phyloP scores from a whole-genome alignment of 1,140 invertebrate genomes.

The Neuroterus valhalla region DNA sequence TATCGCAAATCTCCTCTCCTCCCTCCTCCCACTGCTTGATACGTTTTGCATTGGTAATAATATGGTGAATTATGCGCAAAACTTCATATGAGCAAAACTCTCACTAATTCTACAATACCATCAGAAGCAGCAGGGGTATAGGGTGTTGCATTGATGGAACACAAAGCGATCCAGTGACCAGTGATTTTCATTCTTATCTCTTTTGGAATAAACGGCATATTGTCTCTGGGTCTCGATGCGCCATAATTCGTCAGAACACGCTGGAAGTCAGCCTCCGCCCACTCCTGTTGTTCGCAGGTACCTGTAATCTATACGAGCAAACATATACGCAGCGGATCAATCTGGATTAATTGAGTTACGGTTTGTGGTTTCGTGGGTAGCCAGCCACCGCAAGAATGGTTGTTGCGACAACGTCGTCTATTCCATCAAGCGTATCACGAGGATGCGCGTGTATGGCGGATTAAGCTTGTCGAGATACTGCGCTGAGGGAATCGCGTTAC shows the following conservation, averaged over 20 bases:
- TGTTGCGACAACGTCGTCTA: constrained; percentile 5
- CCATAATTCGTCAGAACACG: constrained; percentile 1
- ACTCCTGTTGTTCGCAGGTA: constrained; percentile 16
- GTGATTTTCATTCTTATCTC: too few species aligned
- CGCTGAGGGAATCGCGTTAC: not conserved
- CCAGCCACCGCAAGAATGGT: constrained; percentile 58
- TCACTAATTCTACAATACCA: too few species aligned
- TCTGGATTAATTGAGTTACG: constrained; percentile 69
- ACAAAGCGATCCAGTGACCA: too few species aligned
- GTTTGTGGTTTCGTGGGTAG: constrained; percentile 61
- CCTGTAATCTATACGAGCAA: constrained; percentile 34
- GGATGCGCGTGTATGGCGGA: constrained; percentile 10
- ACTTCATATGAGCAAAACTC: too few species aligned
- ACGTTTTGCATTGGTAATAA: too few species aligned
- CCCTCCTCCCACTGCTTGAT: too few species aligned
- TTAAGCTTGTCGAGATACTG: constrained; percentile 13
- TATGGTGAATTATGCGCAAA: too few species aligned
- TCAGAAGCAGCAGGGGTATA: too few species aligned
- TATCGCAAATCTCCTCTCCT: too few species aligned
- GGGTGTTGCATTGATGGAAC: too few species aligned
- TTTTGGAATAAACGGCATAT: too few species aligned
- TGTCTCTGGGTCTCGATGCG: not conserved
- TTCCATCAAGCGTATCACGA: constrained; percentile 20
- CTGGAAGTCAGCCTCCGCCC: not conserved
- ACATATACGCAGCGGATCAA: constrained; percentile 60